A percentile compares a stretch with the other conserved stretches of the same genome.
phyloP scores from a whole-genome alignment of 2,113 vertebrate genomes.

The Gasterosteus aculeatus region DNA sequence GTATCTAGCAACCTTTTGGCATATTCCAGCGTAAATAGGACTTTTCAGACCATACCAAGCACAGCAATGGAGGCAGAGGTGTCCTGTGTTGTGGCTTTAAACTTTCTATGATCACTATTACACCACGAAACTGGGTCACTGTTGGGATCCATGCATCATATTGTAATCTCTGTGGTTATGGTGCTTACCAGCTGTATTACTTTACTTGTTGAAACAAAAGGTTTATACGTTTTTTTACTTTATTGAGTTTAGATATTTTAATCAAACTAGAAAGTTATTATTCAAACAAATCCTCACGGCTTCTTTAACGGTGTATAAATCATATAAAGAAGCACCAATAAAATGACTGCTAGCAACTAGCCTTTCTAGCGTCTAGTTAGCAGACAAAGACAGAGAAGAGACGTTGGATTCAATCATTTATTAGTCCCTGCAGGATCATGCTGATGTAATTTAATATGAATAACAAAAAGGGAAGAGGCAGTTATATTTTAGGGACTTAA shows the following conservation, averaged over 20 bases:
- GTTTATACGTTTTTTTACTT: background rate
- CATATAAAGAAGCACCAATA: no score
- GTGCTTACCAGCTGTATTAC: background rate
- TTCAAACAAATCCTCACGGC: no score
- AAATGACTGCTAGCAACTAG: no score
- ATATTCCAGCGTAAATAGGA: background rate
- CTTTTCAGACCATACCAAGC: background rate
- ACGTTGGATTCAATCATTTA: no score
- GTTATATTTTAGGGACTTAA: background rate
- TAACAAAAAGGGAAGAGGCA: background rate
- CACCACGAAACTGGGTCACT: constrained; percentile 1
- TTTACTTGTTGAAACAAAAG: background rate
- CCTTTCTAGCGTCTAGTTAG: no score
- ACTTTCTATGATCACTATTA: background rate
- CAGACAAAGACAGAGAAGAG: no score
- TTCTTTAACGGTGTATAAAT: no score
- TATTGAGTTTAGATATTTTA: background rate
- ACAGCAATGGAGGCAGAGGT: background rate
- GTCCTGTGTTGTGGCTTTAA: background rate
- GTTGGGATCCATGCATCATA: background rate
- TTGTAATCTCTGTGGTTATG: background rate
- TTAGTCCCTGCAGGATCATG: background rate
- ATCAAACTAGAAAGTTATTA: no score
- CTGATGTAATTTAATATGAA: background rate
- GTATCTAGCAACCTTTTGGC: background rate